Percentiles rank a stretch among this genome's conserved stretches.
Conservation (phyloP, 2,113 vertebrate genomes). For the Cyprinodon variegatus region DNA sequence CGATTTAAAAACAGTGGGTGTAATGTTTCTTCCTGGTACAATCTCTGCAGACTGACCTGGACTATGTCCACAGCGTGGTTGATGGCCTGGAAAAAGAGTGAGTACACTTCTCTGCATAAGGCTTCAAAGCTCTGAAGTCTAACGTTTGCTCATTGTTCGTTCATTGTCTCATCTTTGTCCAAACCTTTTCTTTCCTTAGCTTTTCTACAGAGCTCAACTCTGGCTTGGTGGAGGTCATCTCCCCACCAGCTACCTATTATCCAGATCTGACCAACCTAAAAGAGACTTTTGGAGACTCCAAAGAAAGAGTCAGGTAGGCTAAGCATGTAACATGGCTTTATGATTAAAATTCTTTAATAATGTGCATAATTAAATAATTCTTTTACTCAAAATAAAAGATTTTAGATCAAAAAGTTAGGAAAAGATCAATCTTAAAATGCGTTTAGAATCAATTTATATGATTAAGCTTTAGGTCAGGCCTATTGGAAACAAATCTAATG, state of each 20-base stretch:
- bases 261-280: conserved; percentile 93
- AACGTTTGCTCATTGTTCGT: background rate
- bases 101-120: conserved; percentile 64
- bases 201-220: conserved; percentile 94
- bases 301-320: conserved; percentile 90
- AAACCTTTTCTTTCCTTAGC: conserved; percentile 72
- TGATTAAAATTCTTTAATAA: background rate
- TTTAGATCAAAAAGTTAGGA: background rate
- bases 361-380: background rate
- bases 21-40: conserved; percentile 6
- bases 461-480: background rate
- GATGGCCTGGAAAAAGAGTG: conserved; percentile 94
- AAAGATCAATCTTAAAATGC: background rate
- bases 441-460: background rate
- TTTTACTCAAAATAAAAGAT: background rate
- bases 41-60: conserved; percentile 87
- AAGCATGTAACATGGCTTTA: background rate
- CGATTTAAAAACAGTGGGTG: background rate
- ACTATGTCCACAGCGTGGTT: conserved; percentile 91
- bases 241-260: conserved; percentile 92
- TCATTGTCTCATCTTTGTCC: background rate
- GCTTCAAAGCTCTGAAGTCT: background rate
- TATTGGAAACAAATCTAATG: background rate
- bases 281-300: conserved; percentile 97
- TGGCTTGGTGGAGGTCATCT: conserved; percentile 95